phyloP scores from a whole-genome alignment of 2,797 vertebrate genomes.

The Etheostoma nigrum region DNA sequence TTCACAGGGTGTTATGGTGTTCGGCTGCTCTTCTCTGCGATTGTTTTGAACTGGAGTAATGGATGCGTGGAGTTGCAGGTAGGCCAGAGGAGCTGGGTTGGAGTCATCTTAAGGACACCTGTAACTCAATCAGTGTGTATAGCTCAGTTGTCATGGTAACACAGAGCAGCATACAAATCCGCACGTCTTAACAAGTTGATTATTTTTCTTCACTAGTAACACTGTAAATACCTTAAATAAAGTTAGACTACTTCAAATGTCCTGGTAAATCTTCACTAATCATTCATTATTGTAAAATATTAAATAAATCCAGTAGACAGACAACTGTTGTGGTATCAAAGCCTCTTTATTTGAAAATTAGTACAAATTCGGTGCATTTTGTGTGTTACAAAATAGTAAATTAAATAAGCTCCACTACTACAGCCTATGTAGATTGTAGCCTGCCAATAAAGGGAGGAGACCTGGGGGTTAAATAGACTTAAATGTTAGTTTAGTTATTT shows the following conservation, averaged over 20 bases:
- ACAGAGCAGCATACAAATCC: slow-evolving; percentile 59
- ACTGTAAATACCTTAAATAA: slow-evolving; percentile 79
- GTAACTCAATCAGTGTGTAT: slow-evolving; percentile 30
- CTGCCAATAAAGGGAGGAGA: slow-evolving; percentile 30
- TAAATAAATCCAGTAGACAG: slow-evolving; percentile 65
- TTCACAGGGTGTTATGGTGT: not conserved
- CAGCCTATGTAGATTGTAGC: slow-evolving; percentile 69
- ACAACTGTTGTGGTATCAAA: slow-evolving; percentile 73
- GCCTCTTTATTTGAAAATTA: slow-evolving; percentile 88
- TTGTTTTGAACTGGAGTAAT: slow-evolving; percentile 29
- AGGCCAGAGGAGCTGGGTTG: slow-evolving; percentile 10
- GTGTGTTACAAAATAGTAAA: slow-evolving; percentile 80
- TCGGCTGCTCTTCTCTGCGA: slow-evolving; percentile 16
- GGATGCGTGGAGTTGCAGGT: slow-evolving; percentile 12
- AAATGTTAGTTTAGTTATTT: not conserved
- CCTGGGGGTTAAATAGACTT: not conserved
- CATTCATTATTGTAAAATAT: slow-evolving; percentile 49
- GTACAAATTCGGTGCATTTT: slow-evolving; percentile 81
- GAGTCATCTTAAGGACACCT: not conserved
- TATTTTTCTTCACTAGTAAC: slow-evolving; percentile 64
- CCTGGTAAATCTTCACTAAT: slow-evolving; percentile 45
- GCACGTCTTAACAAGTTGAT: slow-evolving; percentile 64
- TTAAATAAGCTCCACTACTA: slow-evolving; percentile 70
- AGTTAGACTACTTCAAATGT: slow-evolving; percentile 55
- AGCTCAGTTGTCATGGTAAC: slow-evolving; percentile 47